These are phyloP conservation scores for Acanthornis magna DNA, from an alignment of 2,797 vertebrate species.

Conservation along the genomic window DNA sequence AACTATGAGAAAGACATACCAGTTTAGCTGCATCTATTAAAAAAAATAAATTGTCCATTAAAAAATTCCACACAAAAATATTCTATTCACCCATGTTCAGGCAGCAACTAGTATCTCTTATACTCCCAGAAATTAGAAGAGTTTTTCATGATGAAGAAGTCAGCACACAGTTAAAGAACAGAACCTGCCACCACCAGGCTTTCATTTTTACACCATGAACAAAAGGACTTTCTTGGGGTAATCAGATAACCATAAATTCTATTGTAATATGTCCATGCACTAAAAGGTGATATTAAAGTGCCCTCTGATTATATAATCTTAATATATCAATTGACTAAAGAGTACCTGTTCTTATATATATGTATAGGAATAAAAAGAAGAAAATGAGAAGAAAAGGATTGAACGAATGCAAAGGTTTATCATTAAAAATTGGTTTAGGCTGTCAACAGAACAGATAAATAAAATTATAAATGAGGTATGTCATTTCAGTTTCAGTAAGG, in stretches of 20 bases:
- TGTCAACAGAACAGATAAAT: not conserved
- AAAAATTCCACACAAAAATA: not conserved
- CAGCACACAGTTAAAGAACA: not conserved
- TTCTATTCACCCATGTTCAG: not conserved
- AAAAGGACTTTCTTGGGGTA: not conserved
- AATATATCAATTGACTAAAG: not conserved
- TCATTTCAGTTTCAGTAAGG: not conserved
- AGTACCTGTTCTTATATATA: not conserved
- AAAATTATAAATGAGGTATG: not conserved
- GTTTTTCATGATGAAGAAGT: not conserved
- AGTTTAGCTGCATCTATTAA: not conserved
- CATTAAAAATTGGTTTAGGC: not conserved
- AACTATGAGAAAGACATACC: not conserved
- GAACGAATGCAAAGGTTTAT: not conserved
- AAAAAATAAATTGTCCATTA: not conserved
- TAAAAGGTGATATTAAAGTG: not conserved
- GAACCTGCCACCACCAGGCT: not conserved
- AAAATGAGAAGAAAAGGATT: not conserved
- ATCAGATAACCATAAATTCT: not conserved
- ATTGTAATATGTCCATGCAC: not conserved
- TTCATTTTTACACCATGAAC: not conserved
- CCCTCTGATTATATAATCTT: not conserved
- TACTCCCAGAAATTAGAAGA: not conserved
- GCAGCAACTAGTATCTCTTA: not conserved
- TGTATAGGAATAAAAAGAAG: not conserved